Evolutionary conservation across 30 jellyfish, hydroid and myxozoan genomes (phyloP).

Genomic region (Turritopsis dohrnii): DNA sequence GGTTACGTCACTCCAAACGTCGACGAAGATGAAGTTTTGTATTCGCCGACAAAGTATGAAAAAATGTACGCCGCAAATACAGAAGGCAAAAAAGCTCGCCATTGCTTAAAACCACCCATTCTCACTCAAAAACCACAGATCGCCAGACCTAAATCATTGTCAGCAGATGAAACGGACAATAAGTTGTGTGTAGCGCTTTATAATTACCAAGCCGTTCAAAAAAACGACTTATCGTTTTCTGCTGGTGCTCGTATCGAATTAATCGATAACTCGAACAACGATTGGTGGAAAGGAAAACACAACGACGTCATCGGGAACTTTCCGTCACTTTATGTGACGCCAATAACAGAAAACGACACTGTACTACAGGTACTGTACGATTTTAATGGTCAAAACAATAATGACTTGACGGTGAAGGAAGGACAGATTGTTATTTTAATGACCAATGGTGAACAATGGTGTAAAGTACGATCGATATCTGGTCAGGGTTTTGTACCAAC

Average conservation of each 20-base stretch:
- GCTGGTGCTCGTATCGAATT: conserved; percentile 71
- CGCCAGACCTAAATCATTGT: conserved; percentile 5
- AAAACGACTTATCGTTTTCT: conserved; percentile 31
- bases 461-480: conserved; percentile 19
- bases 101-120: background rate
- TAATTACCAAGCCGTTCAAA: conserved; percentile 31
- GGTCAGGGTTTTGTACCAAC: conserved; percentile 45
- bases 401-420: conserved; percentile 65
- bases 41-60: background rate
- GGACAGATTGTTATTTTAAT: conserved; percentile 79
- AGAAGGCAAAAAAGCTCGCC: background rate
- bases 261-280: conserved; percentile 39
- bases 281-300: conserved; percentile 87
- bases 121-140: conserved; percentile 24
- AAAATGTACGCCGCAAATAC: background rate
- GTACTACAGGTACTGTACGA: conserved; percentile 50
- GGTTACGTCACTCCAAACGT: background rate
- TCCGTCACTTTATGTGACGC: conserved; percentile 40
- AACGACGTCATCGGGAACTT: conserved; percentile 18
- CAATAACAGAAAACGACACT: conserved; percentile 42
- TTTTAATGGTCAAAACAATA: conserved; percentile 54
- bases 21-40: background rate
- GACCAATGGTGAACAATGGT: conserved; percentile 85
- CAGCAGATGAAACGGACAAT: background rate
- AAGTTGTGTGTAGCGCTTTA: conserved; percentile 35